Conservation (phyloP, 2,113 vertebrate genomes). For the Esox niger region DNA sequence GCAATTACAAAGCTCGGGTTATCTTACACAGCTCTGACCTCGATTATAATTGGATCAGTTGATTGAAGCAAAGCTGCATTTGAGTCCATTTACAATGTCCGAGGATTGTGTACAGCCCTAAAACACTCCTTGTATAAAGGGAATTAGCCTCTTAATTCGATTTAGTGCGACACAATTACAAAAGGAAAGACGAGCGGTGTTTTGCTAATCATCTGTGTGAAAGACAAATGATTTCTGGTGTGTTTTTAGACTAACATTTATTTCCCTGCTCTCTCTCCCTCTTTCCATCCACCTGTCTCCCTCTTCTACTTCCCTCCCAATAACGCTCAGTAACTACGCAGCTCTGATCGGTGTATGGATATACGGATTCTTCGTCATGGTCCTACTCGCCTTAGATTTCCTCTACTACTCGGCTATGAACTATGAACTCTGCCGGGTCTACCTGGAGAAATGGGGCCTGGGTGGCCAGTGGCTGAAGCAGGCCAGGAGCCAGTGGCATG, state of each 20-base stretch:
- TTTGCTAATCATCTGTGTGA: not conserved
- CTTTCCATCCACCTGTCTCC: not conserved
- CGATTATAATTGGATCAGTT: not conserved
- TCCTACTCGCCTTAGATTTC: slow-evolving; percentile 90
- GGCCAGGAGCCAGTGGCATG: slow-evolving; percentile 83
- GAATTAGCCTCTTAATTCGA: not conserved
- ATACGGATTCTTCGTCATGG: slow-evolving; percentile 94
- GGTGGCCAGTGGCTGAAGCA: slow-evolving; percentile 91
- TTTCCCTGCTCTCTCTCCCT: not conserved
- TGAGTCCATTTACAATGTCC: not conserved
- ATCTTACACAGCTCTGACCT: not conserved
- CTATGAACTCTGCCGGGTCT: slow-evolving; percentile 91
- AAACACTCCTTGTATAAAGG: not conserved
- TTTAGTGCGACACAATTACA: not conserved
- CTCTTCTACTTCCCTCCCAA: not conserved
- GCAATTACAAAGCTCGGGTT: not conserved
- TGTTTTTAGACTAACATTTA: not conserved
- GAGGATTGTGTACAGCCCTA: not conserved
- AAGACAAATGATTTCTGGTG: not conserved
- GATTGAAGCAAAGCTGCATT: not conserved
- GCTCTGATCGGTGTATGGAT: slow-evolving; percentile 96
- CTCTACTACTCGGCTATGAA: slow-evolving; percentile 98
- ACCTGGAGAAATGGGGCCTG: slow-evolving; percentile 93
- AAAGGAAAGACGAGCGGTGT: not conserved
- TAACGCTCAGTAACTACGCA: slow-evolving; percentile 89